These are phyloP conservation scores for Doryteuthis pealeii DNA, from an alignment of 1,140 invertebrate species.

Conservation along the genomic window DNA sequence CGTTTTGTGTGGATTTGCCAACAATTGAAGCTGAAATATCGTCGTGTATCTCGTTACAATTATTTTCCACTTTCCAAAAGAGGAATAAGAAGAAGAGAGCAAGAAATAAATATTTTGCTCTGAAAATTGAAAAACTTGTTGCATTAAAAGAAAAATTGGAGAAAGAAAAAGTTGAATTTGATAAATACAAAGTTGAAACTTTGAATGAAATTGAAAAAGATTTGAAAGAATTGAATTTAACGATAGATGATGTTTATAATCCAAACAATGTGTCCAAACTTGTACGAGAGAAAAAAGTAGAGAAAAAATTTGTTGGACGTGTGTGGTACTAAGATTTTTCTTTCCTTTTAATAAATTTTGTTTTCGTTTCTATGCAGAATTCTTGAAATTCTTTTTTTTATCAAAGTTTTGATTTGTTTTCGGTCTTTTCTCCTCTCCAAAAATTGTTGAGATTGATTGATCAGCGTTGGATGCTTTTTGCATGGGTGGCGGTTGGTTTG, in stretches of 20 bases:
- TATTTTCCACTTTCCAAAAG: slow-evolving; percentile 61
- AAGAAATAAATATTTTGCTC: slow-evolving; percentile 69
- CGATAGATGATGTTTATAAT: slow-evolving; percentile 34
- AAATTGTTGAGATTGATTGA: no score
- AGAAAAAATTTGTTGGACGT: neutral
- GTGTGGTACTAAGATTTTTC: neutral
- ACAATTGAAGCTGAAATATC: slow-evolving; percentile 76
- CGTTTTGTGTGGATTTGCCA: slow-evolving; percentile 85
- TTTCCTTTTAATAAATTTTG: neutral
- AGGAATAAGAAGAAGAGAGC: slow-evolving; percentile 67
- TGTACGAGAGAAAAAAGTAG: neutral
- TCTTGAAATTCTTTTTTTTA: no score
- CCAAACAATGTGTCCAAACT: neutral
- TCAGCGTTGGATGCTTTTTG: no score
- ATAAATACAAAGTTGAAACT: slow-evolving; percentile 65
- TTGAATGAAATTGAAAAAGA: slow-evolving; percentile 73
- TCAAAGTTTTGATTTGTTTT: no score
- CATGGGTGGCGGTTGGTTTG: no score
- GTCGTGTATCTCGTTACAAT: slow-evolving; percentile 60
- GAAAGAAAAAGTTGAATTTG: slow-evolving; percentile 70
- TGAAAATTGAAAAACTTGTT: slow-evolving; percentile 68
- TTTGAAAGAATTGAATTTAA: slow-evolving; percentile 69
- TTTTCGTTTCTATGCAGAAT: neutral
- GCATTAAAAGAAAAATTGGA: slow-evolving; percentile 69
- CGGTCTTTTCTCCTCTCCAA: no score